A percentile compares a stretch with the other conserved stretches of the same genome.
Evolutionary conservation across 2,797 vertebrate genomes (phyloP).

Genomic region (Danio albolineatus): DNA sequence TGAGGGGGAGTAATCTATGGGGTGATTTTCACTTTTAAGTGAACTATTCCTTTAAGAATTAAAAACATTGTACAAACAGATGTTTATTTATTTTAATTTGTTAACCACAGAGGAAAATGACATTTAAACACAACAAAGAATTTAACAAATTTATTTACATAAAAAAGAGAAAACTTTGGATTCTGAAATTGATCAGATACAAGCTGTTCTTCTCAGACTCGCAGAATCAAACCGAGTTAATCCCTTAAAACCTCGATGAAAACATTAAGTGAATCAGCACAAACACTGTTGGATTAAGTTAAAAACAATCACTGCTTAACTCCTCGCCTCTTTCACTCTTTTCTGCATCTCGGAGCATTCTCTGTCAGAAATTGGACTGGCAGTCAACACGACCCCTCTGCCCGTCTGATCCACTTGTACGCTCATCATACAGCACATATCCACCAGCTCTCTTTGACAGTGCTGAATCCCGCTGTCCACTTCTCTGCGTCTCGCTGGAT

Average conservation of each 20-base stretch:
- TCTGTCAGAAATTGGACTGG: slow-evolving; percentile 75
- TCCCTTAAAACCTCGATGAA: background rate
- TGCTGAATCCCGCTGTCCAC: slow-evolving; percentile 85
- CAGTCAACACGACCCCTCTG: slow-evolving; percentile 80
- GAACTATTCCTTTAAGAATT: no score
- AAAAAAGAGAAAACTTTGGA: background rate
- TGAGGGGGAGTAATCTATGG: background rate
- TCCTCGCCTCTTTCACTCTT: slow-evolving; percentile 63
- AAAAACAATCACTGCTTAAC: background rate
- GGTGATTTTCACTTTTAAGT: no score
- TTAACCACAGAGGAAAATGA: slow-evolving; percentile 3
- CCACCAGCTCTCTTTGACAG: slow-evolving; percentile 91
- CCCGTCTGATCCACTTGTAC: slow-evolving; percentile 77
- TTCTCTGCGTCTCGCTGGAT: slow-evolving; percentile 77
- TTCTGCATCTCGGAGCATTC: slow-evolving; percentile 71
- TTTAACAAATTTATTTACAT: background rate
- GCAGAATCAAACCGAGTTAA: background rate
- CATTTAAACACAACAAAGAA: background rate
- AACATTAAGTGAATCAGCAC: background rate
- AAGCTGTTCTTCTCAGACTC: background rate
- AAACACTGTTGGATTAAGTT: background rate
- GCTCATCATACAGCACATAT: slow-evolving; percentile 95
- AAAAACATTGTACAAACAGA: background rate
- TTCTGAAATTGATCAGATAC: background rate
- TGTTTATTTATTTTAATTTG: background rate